Evolutionary conservation across 2,888 invertebrate genomes (phyloP), one percentile per base, ranked within the genome.

Genomic region (Digitonthophagus gazella): DNA sequence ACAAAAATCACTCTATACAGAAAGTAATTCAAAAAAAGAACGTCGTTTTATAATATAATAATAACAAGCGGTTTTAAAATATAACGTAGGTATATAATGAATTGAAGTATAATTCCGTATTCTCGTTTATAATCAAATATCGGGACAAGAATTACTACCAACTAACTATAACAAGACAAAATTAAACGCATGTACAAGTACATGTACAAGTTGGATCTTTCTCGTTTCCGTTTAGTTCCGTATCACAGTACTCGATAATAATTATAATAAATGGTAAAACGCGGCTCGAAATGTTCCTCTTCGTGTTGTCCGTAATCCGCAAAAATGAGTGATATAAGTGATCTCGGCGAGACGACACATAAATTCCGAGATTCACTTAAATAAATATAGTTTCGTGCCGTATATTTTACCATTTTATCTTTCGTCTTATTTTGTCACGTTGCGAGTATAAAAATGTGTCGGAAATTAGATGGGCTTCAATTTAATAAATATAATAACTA

Each of bases 291-390:
- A 28, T 65, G 28, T 68, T 68, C 28, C 70, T 70, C 70, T 70
- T 66, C 70, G 68, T 67, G 64, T 15, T 61, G 55, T 58, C 70
- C 71, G 71, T 71, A 72, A 72, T 70, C 71, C 72, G 72, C 72
- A 72, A 69, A n/a, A n/a, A n/a, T n/a, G n/a, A 56, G 65, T 20
- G 15, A 71, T 70, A 70, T 65, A 58, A 66, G 68, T 65, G 56
- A 70, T 67, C 58, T 68, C 65, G 58, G 65, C 19, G 65, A 66
- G 61, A 55, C 66, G 54, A 63, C 58, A 19, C 15, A 3, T 66
- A 58, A n/a, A 55, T 61, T 19, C 19, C 19, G 8, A 20, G 18
- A 61, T 61, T 61, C 19, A 44, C 28, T 44, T 22, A 22, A 3
- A 22, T 22, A 4, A 4, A 22, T 44, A 44, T 5, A 1, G 28